Evolutionary conservation across 2,113 vertebrate species (phyloP).

Genomic region (Sylvietta virens): DNA sequence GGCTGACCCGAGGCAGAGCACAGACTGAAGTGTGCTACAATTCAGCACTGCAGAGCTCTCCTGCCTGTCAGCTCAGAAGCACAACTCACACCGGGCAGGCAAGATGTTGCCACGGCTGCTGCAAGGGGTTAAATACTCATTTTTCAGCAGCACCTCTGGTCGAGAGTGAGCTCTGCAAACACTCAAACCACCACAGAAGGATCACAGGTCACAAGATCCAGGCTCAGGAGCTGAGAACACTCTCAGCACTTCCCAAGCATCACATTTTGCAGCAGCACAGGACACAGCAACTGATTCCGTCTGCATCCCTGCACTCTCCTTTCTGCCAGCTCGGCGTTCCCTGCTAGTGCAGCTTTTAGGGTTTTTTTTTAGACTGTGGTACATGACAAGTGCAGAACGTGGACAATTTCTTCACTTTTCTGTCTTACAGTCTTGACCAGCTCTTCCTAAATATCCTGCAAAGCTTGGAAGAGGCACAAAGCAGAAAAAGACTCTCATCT

Average conservation of each 20-base stretch:
- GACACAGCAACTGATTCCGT: background rate
- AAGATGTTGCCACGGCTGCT: rapidly evolving
- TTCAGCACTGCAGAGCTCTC: background rate
- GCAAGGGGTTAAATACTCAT: background rate
- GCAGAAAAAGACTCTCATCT: background rate
- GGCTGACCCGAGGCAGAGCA: background rate
- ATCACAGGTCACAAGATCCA: background rate
- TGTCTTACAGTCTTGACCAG: background rate
- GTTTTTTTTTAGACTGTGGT: background rate
- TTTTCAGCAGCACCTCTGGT: background rate
- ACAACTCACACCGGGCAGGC: background rate
- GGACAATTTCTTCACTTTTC: background rate
- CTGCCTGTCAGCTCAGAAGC: background rate
- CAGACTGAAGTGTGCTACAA: background rate
- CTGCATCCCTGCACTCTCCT: background rate
- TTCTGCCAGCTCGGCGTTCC: background rate
- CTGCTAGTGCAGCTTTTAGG: background rate
- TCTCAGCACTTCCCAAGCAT: background rate
- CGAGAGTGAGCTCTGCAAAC: background rate
- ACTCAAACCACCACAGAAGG: background rate
- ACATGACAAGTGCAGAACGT: background rate
- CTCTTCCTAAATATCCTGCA: background rate
- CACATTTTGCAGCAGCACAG: background rate
- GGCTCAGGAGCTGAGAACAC: background rate
- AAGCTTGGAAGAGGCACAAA: background rate